phyloP scores from a whole-genome alignment of 2,888 invertebrate genomes.

The Ariolimax columbianus region DNA sequence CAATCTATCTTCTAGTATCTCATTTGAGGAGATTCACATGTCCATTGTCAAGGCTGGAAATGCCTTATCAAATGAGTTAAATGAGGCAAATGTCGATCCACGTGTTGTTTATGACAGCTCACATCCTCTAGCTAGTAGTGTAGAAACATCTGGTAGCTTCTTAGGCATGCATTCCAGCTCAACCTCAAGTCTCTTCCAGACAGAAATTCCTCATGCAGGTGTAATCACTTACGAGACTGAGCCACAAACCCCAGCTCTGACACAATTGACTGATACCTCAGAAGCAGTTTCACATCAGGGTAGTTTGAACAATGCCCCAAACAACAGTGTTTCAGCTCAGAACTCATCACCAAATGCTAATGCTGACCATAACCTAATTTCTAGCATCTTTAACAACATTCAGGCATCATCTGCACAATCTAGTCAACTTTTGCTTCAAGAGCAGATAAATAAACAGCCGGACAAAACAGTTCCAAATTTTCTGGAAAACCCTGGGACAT shows the following conservation, averaged over 20 bases:
- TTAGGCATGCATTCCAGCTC: neutral
- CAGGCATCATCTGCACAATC: neutral
- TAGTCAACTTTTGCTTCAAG: neutral
- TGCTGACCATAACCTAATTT: neutral
- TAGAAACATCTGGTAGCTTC: neutral
- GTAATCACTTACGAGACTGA: too few species aligned
- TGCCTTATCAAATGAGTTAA: slow-evolving; percentile 6
- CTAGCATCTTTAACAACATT: slow-evolving; percentile 3
- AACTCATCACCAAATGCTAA: neutral
- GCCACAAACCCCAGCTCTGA: neutral
- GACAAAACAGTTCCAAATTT: slow-evolving; percentile 40
- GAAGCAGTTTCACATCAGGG: neutral
- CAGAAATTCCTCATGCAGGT: neutral
- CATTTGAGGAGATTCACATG: slow-evolving; percentile 48
- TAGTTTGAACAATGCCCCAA: neutral
- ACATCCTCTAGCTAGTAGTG: neutral
- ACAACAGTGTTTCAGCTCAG: neutral
- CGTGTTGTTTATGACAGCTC: neutral
- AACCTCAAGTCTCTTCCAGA: neutral
- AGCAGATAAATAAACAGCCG: neutral
- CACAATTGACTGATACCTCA: neutral
- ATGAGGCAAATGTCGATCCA: neutral
- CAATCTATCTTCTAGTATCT: neutral
- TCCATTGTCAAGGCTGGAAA: slow-evolving; percentile 49
- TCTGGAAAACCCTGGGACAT: slow-evolving; percentile 22